A percentile compares a stretch with the other conserved stretches of the same genome.
Evolutionary conservation across 2,888 invertebrate species (phyloP).

Genomic region (Tachina grossa): DNA sequence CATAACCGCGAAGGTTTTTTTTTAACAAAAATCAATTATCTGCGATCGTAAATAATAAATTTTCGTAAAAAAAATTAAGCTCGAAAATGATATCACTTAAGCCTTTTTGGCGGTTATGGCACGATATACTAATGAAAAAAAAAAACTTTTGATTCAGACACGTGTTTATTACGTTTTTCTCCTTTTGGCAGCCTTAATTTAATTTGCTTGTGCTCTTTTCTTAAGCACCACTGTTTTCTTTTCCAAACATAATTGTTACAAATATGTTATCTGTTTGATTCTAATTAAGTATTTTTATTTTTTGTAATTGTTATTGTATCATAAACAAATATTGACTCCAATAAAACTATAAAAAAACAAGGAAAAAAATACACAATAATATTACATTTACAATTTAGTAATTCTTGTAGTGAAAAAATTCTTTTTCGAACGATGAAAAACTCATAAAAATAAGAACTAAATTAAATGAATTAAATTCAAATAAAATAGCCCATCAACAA

Average conservation of each 20-base stretch:
- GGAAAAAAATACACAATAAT: neutral
- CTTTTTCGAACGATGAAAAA: constrained; percentile 8
- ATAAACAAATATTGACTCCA: constrained; percentile 50
- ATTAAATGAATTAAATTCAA: constrained; percentile 57
- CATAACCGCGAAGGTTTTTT: no score
- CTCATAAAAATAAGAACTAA: constrained; percentile 6
- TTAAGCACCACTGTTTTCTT: neutral
- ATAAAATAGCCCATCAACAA: constrained; percentile 56
- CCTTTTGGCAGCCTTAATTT: no score
- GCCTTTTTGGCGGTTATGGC: no score
- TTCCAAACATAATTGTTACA: neutral
- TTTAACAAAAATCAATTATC: no score
- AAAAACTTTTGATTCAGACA: neutral
- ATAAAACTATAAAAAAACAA: constrained; percentile 4
- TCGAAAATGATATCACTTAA: no score
- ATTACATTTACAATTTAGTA: constrained; percentile 34
- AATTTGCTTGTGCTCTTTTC: neutral
- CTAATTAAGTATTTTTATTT: constrained; percentile 41
- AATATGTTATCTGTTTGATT: constrained; percentile 27
- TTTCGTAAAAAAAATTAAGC: no score
- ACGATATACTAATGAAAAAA: neutral
- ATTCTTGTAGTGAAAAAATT: constrained; percentile 29
- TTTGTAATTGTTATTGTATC: neutral
- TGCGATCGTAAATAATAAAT: no score
- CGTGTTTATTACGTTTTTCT: no score